Conservation (phyloP, 2,797 vertebrate genomes). For the Jordanella pulchra region DNA sequence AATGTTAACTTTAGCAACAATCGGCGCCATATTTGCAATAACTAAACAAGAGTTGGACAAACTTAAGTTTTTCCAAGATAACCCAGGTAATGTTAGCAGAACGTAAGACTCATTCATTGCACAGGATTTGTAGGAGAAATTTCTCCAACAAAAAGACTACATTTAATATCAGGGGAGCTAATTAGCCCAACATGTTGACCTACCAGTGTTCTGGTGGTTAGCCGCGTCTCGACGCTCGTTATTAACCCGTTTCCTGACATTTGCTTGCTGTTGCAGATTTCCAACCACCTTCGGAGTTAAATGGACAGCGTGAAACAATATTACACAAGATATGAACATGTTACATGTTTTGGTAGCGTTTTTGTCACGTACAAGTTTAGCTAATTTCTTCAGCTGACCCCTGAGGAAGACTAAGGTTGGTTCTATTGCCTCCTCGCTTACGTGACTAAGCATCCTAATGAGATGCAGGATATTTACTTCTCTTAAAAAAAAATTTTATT, state of each 20-base stretch:
- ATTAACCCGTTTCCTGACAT: constrained; percentile 57
- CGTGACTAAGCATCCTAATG: not conserved
- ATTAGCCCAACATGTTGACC: not conserved
- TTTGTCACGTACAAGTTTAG: not conserved
- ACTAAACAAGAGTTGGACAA: not conserved
- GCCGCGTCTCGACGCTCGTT: constrained; percentile 10
- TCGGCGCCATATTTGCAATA: not conserved
- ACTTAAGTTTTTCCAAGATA: not conserved
- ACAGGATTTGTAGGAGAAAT: not conserved
- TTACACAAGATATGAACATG: not conserved
- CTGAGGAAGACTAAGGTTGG: not conserved
- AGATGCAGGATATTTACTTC: not conserved
- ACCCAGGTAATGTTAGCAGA: not conserved
- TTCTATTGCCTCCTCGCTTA: not conserved
- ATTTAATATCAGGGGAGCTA: not conserved
- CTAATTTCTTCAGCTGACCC: not conserved
- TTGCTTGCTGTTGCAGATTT: rapidly evolving
- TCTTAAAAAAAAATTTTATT: too few species aligned
- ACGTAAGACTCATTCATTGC: not conserved
- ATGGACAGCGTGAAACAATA: rapidly evolving
- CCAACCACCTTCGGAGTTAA: rapidly evolving
- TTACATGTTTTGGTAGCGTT: not conserved
- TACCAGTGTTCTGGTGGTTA: constrained; percentile 31
- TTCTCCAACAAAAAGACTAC: too few species aligned
- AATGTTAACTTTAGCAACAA: not conserved